A percentile compares a stretch with the other conserved stretches of the same genome.
phyloP scores from a whole-genome alignment of 2,113 vertebrate species.

The Lethenteron reissneri region DNA sequence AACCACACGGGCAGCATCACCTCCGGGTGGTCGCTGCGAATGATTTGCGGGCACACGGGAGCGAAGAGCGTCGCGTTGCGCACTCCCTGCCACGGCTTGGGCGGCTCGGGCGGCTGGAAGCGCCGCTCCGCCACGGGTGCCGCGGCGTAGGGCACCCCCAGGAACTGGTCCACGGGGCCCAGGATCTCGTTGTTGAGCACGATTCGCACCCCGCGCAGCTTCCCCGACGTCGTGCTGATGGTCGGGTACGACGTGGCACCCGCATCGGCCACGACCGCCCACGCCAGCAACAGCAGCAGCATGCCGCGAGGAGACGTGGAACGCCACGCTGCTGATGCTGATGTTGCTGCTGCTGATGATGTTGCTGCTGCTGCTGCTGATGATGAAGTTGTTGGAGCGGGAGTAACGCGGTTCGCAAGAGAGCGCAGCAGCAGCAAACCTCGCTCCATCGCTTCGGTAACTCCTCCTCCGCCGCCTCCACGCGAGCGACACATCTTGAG shows the following conservation, averaged over 20 bases:
- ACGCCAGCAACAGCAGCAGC: too few species aligned
- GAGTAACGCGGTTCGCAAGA: too few species aligned
- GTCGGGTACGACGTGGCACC: constrained; percentile 18
- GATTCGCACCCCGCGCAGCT: constrained; percentile 48
- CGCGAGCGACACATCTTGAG: too few species aligned
- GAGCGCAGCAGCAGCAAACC: too few species aligned
- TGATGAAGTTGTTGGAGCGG: too few species aligned
- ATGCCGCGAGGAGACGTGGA: too few species aligned
- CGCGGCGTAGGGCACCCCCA: constrained; percentile 60
- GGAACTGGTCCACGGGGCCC: constrained; percentile 58
- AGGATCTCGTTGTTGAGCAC: constrained; percentile 75
- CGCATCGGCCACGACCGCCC: too few species aligned
- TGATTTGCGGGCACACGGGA: constrained; percentile 62
- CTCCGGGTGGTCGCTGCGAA: constrained; percentile 56
- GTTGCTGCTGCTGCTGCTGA: too few species aligned
- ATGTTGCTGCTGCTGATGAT: too few species aligned
- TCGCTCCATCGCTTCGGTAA: too few species aligned
- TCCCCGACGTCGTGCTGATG: constrained; percentile 57
- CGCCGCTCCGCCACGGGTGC: constrained; percentile 53
- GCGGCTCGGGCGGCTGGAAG: constrained; percentile 59
- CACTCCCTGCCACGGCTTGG: constrained; percentile 57
- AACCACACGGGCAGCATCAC: constrained; percentile 85
- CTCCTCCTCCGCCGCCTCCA: too few species aligned
- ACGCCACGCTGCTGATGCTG: too few species aligned
- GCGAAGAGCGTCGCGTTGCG: constrained; percentile 64